Evolutionary conservation across 2,113 vertebrate species (phyloP).

Genomic region (Colossoma macropomum): DNA sequence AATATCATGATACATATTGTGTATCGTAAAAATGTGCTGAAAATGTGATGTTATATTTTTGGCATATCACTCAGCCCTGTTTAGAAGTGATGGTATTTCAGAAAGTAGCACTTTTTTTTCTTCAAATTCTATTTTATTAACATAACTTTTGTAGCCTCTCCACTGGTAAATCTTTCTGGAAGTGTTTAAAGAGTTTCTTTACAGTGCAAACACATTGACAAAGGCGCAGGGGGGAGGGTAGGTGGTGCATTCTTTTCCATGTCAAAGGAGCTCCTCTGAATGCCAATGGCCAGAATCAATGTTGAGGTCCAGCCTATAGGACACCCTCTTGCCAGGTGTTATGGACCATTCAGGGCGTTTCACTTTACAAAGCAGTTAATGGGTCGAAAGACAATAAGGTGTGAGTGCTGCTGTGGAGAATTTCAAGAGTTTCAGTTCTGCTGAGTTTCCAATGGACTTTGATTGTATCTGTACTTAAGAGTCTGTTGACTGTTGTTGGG

Average conservation of each 20-base stretch:
- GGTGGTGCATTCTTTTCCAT: constrained; percentile 42
- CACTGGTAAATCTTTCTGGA: not conserved
- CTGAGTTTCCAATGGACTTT: constrained; percentile 9
- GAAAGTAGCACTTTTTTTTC: too few relatives aligned
- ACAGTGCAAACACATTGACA: constrained; percentile 38
- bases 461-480: constrained; percentile 1
- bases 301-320: constrained; percentile 27
- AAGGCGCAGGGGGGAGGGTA: constrained; percentile 20
- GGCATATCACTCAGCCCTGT: too few relatives aligned
- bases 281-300: constrained; percentile 26
- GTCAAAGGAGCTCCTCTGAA: constrained; percentile 44
- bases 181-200: constrained; percentile 27
- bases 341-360: constrained; percentile 45
- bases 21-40: too few relatives aligned
- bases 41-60: too few relatives aligned
- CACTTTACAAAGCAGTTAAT: constrained; percentile 57
- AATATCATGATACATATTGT: too few relatives aligned
- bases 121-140: not conserved
- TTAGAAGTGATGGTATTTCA: too few relatives aligned
- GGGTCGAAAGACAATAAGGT: constrained; percentile 49
- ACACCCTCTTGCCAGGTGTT: constrained; percentile 58
- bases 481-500: constrained; percentile 22
- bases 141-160: not conserved
- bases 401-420: constrained; percentile 40
- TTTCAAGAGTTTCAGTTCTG: constrained; percentile 35